Conservation (phyloP, 2,113 vertebrate species). For the Notothenia coriiceps region DNA sequence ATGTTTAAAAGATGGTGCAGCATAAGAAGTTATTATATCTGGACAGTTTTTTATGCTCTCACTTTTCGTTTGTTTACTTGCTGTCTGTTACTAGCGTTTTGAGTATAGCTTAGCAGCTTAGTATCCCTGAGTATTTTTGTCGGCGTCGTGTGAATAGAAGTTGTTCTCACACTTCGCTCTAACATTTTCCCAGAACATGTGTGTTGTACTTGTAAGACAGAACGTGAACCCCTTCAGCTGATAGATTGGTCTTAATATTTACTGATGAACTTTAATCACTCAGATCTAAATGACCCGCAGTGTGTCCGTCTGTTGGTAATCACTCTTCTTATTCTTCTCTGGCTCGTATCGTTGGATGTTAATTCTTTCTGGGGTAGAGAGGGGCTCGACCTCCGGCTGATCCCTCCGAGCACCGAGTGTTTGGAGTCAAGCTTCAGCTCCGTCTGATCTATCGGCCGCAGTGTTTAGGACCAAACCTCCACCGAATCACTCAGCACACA, state of each 20-base stretch:
- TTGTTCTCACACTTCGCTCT: neutral
- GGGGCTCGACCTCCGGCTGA: conserved; percentile 58
- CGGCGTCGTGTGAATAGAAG: neutral
- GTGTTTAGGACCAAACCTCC: conserved; percentile 60
- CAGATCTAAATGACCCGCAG: conserved; percentile 43
- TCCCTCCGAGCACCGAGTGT: conserved; percentile 53
- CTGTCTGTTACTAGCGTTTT: neutral
- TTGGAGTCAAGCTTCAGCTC: conserved; percentile 69
- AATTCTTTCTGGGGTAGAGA: conserved; percentile 25
- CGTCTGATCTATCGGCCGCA: conserved; percentile 62
- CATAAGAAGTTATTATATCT: neutral
- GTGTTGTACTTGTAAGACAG: conserved; percentile 22
- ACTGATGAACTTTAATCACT: conserved; percentile 53
- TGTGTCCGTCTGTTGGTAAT: conserved; percentile 43
- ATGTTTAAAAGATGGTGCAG: no score
- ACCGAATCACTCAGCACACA: conserved; percentile 37
- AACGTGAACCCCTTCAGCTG: conserved; percentile 8
- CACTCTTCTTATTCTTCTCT: conserved; percentile 26
- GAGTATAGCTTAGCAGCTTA: neutral
- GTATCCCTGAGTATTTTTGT: neutral
- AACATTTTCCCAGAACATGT: conserved; percentile 2
- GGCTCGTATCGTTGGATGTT: neutral
- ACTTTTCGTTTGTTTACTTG: neutral
- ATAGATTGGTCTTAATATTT: conserved; percentile 64
- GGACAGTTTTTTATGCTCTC: neutral